These are phyloP conservation scores for Centrocercus urophasianus DNA, from an alignment of 2,113 vertebrate genomes.

Conservation along the genomic window DNA sequence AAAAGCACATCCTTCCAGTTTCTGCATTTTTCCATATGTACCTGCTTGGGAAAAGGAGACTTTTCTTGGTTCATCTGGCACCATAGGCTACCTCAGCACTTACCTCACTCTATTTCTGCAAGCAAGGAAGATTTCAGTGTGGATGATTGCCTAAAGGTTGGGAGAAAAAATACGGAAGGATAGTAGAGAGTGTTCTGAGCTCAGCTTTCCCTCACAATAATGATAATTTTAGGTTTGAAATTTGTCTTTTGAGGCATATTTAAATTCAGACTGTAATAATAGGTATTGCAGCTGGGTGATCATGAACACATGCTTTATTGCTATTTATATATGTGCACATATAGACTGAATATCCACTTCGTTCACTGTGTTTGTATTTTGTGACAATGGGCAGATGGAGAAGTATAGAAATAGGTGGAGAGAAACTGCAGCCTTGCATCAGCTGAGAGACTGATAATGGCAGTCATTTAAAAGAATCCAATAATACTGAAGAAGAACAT, in stretches of 20 bases:
- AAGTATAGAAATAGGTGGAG: neutral
- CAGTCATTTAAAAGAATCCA: neutral
- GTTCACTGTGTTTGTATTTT: conserved; percentile 15
- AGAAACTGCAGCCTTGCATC: neutral
- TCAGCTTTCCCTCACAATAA: neutral
- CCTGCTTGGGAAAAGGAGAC: neutral
- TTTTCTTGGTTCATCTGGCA: neutral
- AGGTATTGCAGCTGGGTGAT: conserved; percentile 51
- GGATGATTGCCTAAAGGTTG: neutral
- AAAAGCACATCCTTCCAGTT: neutral
- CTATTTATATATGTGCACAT: neutral
- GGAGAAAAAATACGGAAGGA: neutral
- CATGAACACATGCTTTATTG: conserved; percentile 31
- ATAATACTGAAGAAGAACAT: neutral
- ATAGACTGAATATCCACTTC: neutral
- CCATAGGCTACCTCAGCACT: neutral
- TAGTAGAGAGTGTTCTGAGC: neutral
- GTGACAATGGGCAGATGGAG: neutral
- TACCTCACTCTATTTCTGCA: neutral
- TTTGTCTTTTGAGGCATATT: conserved; percentile 15
- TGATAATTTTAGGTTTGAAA: conserved; percentile 46
- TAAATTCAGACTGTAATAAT: conserved; percentile 47
- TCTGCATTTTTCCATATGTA: neutral
- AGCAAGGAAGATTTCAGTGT: neutral
- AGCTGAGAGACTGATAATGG: neutral